Conservation (phyloP, 2,113 vertebrate species). For the Alligator sinensis region DNA sequence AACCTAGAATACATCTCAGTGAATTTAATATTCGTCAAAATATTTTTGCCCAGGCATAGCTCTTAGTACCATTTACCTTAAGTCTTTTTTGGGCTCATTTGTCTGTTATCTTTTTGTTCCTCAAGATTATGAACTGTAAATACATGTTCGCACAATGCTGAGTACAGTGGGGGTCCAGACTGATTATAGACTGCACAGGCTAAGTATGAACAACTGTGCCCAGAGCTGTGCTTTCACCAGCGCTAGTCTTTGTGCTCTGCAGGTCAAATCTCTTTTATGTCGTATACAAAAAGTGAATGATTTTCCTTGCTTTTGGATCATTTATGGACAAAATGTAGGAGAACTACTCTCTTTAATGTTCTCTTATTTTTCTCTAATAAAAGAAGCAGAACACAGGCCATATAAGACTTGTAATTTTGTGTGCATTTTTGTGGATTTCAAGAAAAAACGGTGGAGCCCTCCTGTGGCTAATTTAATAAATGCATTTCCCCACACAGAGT, state of each 20-base stretch:
- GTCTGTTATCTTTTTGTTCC: too few relatives aligned
- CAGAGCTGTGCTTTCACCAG: background rate
- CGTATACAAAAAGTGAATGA: background rate
- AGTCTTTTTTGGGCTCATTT: too few relatives aligned
- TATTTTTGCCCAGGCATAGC: too few relatives aligned
- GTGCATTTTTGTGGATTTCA: accelerated
- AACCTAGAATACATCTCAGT: too few relatives aligned
- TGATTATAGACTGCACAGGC: background rate
- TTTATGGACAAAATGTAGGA: background rate
- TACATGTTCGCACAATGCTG: background rate
- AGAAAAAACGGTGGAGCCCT: background rate
- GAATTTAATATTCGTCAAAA: too few relatives aligned
- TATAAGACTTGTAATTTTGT: accelerated
- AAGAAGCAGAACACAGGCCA: accelerated
- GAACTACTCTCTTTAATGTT: background rate
- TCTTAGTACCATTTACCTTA: too few relatives aligned
- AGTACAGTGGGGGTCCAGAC: background rate
- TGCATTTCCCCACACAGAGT: accelerated
- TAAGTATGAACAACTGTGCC: background rate
- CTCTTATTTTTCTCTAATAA: background rate
- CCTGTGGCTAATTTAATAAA: accelerated
- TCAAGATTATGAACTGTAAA: too few relatives aligned
- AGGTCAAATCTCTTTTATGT: accelerated
- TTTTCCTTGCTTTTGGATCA: background rate
- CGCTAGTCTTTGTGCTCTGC: background rate